phyloP scores from a whole-genome alignment of 2,888 invertebrate species.

The Pyrochroa serraticornis region DNA sequence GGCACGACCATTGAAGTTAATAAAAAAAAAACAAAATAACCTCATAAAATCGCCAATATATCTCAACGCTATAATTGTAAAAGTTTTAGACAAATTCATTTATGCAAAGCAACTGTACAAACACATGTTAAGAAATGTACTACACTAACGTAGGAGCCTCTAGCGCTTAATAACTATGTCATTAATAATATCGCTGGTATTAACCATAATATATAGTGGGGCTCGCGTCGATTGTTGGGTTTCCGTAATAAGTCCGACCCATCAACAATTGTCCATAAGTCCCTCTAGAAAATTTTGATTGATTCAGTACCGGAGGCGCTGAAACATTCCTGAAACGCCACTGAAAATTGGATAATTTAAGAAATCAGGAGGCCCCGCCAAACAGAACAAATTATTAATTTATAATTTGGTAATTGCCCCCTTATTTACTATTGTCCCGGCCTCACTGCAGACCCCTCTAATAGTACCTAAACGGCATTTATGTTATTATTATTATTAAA shows the following conservation, averaged over 20 bases:
- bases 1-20: too few relatives aligned
- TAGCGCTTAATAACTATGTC: slow-evolving; percentile 12
- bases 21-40: slow-evolving; percentile 3
- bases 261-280: slow-evolving; percentile 7
- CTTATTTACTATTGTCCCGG: slow-evolving; percentile 16
- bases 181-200: slow-evolving; percentile 22
- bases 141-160: slow-evolving; percentile 12
- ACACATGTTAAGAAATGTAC: slow-evolving; percentile 18
- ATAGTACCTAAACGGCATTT: slow-evolving; percentile 1
- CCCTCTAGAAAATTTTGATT: slow-evolving; percentile 15
- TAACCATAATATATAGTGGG: slow-evolving; percentile 4
- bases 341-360: slow-evolving; percentile 23
- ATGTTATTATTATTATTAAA: slow-evolving; percentile 5
- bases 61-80: neutral
- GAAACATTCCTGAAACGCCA: slow-evolving; percentile 16
- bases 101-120: slow-evolving; percentile 18
- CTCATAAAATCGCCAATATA: slow-evolving; percentile 3
- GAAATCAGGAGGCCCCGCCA: slow-evolving; percentile 6
- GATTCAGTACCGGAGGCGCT: slow-evolving; percentile 12
- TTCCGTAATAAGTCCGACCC: slow-evolving; percentile 1
- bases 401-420: slow-evolving; percentile 15
- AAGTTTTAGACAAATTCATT: slow-evolving; percentile 18
- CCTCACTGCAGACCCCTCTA: slow-evolving; percentile 1
- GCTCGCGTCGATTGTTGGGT: too few relatives aligned
- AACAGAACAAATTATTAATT: slow-evolving; percentile 17